Evolutionary conservation across 2,888 invertebrate species (phyloP).

Genomic region (Pyrocoelia pectoralis): DNA sequence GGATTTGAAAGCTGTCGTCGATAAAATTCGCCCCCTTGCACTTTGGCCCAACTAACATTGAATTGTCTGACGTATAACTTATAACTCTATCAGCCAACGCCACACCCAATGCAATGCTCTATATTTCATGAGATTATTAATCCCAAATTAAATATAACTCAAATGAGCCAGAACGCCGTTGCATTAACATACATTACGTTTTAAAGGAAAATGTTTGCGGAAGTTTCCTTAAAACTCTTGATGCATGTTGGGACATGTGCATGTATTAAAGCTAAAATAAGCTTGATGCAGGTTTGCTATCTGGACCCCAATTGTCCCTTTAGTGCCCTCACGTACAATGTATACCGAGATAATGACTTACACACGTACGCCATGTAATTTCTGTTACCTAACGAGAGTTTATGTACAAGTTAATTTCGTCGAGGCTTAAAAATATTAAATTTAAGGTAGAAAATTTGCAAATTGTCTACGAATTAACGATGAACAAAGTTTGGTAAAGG

Average conservation of each 20-base stretch:
- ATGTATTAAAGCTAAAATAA: conserved; percentile 23
- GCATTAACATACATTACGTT: conserved; percentile 33
- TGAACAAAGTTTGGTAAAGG: conserved; percentile 10
- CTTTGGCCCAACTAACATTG: conserved; percentile 5
- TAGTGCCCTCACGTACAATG: conserved; percentile 32
- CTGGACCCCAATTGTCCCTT: conserved; percentile 27
- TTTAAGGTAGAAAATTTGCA: too few species aligned
- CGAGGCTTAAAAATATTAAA: too few species aligned
- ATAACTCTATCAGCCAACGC: conserved; percentile 24
- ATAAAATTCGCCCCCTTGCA: not conserved
- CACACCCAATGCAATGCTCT: conserved; percentile 4
- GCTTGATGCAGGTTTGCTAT: conserved; percentile 33
- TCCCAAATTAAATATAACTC: conserved; percentile 36
- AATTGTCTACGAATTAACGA: not conserved
- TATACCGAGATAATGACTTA: conserved; percentile 29
- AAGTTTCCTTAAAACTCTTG: conserved; percentile 18
- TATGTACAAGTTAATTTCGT: conserved; percentile 8
- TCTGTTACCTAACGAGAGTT: conserved; percentile 19
- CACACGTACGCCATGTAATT: conserved; percentile 28
- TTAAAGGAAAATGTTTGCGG: conserved; percentile 20
- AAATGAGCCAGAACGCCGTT: conserved; percentile 31
- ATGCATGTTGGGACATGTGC: conserved; percentile 15
- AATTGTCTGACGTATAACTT: conserved; percentile 23
- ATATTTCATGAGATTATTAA: conserved; percentile 28
- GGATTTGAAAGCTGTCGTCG: not conserved